Base-by-base conservation (phyloP, 2,888 invertebrate genomes). In the Protophormia terraenovae region DNA sequence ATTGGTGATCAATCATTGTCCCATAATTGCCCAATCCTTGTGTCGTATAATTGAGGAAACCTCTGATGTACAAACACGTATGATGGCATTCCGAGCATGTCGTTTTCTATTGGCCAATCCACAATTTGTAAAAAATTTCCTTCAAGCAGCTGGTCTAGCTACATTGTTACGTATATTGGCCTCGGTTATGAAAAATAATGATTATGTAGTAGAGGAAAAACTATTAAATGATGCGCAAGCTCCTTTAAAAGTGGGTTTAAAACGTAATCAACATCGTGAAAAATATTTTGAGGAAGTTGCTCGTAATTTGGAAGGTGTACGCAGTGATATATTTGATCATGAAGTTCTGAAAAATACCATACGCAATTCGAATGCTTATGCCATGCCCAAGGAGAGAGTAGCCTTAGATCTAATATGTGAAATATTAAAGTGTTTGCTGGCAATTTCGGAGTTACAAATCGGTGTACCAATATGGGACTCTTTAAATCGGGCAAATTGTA, bases 211-310 rank as follows among this genome's bases (percentile, higher is more conserved):
- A 24, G 88, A 87, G 16, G 82, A 82, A 47, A 71, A 88, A 19
- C 16, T 87, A 1, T 64, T 84, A 0, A 87, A 83, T 16, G 89
- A 88, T 60, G 83, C 88, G 0, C 86, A 87, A 3, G 81, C 86
- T 6, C 60, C 87, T 0, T 87, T 90, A 6, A 77, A 89, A 0
- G 77, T 90, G 16, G 92, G 92, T 0, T 86, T 92, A 0, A 92
- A 92, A 73, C 88, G 88, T 2, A 91, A 90, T 75, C 91, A 92
- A 73, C 92, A 92, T 82, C 88, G 92, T 2, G 92, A 92, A 86
- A 92, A 92, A 72, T 92, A 92, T 78, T 92, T 92, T 32, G 91
- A 91, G 81, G 92, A 92, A 76, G 92, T 92, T 14, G 92, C 92
- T 2, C 90, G 92, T 0, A 91, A 92, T 84, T 87, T 92, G 76